These are phyloP conservation scores for Motacilla tschutschensis DNA, from an alignment of 2,113 vertebrate genomes.

Conservation along the genomic window DNA sequence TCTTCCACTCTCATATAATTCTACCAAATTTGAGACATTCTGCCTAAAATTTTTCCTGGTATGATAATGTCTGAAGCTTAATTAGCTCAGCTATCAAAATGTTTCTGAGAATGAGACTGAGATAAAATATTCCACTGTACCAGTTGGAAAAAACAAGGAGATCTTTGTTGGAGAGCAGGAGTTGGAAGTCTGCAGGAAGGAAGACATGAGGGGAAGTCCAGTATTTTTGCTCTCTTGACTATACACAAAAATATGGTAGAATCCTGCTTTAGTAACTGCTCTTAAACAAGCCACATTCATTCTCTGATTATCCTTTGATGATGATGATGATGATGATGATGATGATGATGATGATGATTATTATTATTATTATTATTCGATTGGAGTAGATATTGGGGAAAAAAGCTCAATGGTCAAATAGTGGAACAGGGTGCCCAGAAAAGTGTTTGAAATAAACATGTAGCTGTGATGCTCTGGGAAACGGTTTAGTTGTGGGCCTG, in stretches of 20 bases:
- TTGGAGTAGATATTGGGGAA: background rate
- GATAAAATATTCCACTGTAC: background rate
- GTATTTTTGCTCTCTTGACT: background rate
- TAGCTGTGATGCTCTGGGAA: background rate
- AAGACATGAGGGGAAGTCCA: background rate
- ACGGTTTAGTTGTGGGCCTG: background rate
- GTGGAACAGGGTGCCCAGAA: background rate
- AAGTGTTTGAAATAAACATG: background rate
- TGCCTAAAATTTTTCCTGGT: background rate
- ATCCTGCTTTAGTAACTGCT: background rate
- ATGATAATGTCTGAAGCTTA: background rate
- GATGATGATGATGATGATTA: too few relatives aligned
- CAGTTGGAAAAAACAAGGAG: background rate
- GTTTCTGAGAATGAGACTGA: background rate
- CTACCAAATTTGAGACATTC: background rate
- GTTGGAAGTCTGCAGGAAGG: background rate
- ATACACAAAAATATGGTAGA: background rate
- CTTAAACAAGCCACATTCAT: background rate
- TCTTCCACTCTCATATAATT: background rate
- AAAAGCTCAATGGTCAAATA: background rate
- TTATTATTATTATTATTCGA: background rate
- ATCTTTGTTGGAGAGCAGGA: background rate
- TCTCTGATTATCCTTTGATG: too few relatives aligned
- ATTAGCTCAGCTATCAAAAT: background rate
- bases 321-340: too few relatives aligned